Base-by-base conservation (phyloP, 1,140 invertebrate species). In the Drosophila ironensis region DNA sequence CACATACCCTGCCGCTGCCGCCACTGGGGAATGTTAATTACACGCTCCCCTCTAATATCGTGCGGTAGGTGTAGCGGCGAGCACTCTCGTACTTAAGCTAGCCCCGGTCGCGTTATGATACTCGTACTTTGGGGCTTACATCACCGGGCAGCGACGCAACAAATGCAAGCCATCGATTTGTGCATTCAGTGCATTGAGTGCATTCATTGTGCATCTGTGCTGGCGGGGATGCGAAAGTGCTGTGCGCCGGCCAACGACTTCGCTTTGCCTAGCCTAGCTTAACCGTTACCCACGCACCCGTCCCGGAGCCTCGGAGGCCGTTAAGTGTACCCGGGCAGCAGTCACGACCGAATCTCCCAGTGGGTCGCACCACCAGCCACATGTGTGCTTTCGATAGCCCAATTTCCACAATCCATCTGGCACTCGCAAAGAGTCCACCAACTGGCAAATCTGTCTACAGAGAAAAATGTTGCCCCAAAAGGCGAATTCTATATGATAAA, bases 1-100 rank as follows among this genome's bases (percentile, higher is more conserved):
- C 67, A 20, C 30, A 25, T 50, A 20, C 53, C 25, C 22, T 19
- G 37, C 30, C 24, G 19, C 22, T 25, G 11, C 24, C 24, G 56
- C 12, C 16, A 20, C 22, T 51, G 24, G 25, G 42, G 42, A 72
- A 72, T 68, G 48, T 74, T 68, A 74, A 74, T 74, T 74, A 56
- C 40, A 38, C 50, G 20, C 27, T 50, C 30, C 47, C 37, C 45
- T 67, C 53, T 61, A 61, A 61, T 74, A 74, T 74, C 61, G 53
- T 61, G 38, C 63, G 54, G 37, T 27, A 37, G 63, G 50, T 56
- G 50, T 51, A 52, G 17, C 24, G 11, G 41, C 19, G 20, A 44
- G 20, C 35, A 4, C 5, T 30, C 16, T 37, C 12, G 16, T 20
- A 24, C 54, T 8, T 38, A n/a, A 22, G 16, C 8, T 47, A 25